A percentile compares a stretch with the other conserved stretches of the same genome.
These are phyloP conservation scores for Phaedon cochleariae DNA, from an alignment of 2,888 invertebrate species.

Conservation along the genomic window DNA sequence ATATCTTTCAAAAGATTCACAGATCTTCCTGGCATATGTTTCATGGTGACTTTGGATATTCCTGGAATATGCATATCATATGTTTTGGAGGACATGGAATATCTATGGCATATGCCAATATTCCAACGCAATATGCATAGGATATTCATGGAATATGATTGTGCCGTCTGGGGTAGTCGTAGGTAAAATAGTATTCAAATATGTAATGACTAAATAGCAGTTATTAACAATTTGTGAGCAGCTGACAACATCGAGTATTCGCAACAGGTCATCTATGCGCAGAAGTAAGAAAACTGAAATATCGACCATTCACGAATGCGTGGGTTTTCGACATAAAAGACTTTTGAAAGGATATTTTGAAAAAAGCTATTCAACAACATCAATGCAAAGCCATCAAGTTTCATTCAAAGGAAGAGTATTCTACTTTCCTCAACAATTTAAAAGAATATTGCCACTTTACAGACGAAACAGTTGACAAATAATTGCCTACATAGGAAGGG, in stretches of 20 bases:
- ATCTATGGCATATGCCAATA: no score
- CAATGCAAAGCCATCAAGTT: slow-evolving; percentile 41
- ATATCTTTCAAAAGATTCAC: no score
- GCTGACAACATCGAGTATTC: neutral
- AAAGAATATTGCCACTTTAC: neutral
- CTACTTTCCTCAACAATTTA: neutral
- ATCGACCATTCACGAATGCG: slow-evolving; percentile 31
- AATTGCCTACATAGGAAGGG: no score
- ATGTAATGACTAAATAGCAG: no score
- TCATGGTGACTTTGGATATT: no score
- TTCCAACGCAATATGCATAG: no score
- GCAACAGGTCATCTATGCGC: slow-evolving; percentile 20
- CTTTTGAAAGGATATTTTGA: neutral
- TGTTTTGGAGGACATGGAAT: no score
- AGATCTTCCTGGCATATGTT: no score
- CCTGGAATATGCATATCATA: no score
- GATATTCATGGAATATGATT: no score
- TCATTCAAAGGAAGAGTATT: slow-evolving; percentile 38
- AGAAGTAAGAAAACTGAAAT: slow-evolving; percentile 8
- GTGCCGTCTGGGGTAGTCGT: slow-evolving; percentile 38
- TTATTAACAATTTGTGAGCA: neutral
- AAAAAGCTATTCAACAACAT: slow-evolving; percentile 40
- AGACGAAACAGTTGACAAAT: neutral
- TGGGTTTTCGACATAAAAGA: slow-evolving; percentile 3
- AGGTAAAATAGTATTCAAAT: no score